Evolutionary conservation across 2,113 vertebrate species (phyloP).

Genomic region (Regulus satrapa): DNA sequence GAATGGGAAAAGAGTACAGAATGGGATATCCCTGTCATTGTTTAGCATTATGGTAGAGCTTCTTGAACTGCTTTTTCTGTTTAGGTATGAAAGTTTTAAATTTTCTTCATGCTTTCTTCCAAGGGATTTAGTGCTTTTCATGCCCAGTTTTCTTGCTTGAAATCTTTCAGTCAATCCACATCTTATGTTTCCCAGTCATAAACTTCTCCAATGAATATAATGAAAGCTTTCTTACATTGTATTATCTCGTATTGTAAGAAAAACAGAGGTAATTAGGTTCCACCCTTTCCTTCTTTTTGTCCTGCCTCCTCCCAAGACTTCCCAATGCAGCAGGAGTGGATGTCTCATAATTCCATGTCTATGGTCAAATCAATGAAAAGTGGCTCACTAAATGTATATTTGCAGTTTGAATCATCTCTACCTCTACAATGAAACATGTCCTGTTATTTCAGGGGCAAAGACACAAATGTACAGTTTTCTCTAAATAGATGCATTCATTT

Average conservation of each 20-base stretch:
- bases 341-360: not conserved
- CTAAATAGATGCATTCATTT: not conserved
- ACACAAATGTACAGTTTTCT: not conserved
- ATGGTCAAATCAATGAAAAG: not conserved
- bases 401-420: not conserved
- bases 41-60: not conserved
- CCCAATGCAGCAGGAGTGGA: not conserved
- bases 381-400: not conserved
- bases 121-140: not conserved
- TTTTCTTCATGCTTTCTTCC: not conserved
- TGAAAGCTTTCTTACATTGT: not conserved
- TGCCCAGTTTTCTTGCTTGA: not conserved
- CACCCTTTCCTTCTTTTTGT: not conserved
- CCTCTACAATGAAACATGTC: not conserved
- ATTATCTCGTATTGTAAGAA: not conserved
- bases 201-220: not conserved
- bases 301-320: not conserved
- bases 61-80: not conserved
- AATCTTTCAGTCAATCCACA: not conserved
- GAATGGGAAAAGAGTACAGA: not conserved
- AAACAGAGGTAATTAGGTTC: not conserved
- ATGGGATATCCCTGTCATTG: fast-evolving
- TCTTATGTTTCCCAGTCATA: not conserved
- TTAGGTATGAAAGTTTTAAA: not conserved
- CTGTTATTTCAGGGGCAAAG: not conserved